Base-by-base conservation (phyloP, 2,113 vertebrate genomes). In the Dasypus novemcinctus region DNA sequence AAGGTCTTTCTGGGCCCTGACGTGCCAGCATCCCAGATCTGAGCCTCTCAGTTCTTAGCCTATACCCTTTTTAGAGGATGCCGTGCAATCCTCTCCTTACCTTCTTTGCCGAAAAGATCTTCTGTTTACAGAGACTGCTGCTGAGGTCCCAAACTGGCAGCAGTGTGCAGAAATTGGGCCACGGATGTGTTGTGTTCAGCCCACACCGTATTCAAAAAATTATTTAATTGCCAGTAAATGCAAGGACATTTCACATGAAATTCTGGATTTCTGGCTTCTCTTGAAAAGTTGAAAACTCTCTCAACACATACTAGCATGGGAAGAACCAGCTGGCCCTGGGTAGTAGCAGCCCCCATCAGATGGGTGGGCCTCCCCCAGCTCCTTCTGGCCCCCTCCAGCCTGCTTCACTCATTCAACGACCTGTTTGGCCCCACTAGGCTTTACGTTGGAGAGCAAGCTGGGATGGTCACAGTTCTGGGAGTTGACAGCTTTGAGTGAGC, bases 181-280 rank as follows among this genome's bases (percentile, higher is more conserved):
- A 49, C 15, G 84, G 64, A 90, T 84, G 63, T 74, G 83, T 94
- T 95, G 61, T 92, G 54, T 95, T 96, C 90, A 61, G 79, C 90
- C 41, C 63, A 82, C 33, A 3, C 15, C 5, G 23, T 54, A 68
- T 91, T 92, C 93, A 52, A 20, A 46, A 92, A 95, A 90, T 38
- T 25, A 68, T 84, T 90, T 80, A n/a, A 54, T n/a, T 97, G 85
- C 78, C 63, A 91, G 64, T 82, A 59, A 93, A 64, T 52, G 69
- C 59, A 59, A 80, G 69, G 66, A 33, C n/a, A 57, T 90, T 87
- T 91, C 74, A 41, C 43, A 52, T 21, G 69, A 46, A 64, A 66
- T 88, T 94, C 81, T 52, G 27, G 72, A 43, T 46, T 91, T 86
- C 81, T 96, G 80, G 72, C 17, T 96, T 83, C 46, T 94, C 33